Base-by-base conservation (phyloP, 1,140 invertebrate genomes). In the Drosophila parvula region DNA sequence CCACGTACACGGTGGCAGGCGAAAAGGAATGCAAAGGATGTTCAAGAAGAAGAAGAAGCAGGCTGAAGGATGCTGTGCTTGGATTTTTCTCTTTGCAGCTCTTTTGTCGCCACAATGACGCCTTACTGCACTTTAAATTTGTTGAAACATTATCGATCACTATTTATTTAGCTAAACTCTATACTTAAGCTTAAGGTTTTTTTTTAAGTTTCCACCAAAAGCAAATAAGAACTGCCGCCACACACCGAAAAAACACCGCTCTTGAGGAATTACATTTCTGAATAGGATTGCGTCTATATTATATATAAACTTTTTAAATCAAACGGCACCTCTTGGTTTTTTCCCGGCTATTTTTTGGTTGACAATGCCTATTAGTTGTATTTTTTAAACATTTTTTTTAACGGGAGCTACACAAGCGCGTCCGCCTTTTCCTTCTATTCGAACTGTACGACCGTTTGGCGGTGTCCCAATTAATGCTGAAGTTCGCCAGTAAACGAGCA, bases 31-130 rank as follows among this genome's bases (percentile, higher is more conserved):
- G 74, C 74, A 56, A 36, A 75, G 45, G 62, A 51, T 32, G 51
- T 34, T 14, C n/a, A n/a, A n/a, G 44, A 55, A 50, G 74, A 70
- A 51, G 57, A 57, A 57, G 60, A 57, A 51, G 65, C 60, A 70
- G 55, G 60, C 47, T 47, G 51, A 83, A 83, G 77, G 83, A 88
- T 88, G 84, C 84, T 88, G 67, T 34, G 45, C 47, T 47, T 41
- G 48, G 18, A 50, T 12, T 67, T 70, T 47, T 22, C 38, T 50
- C 57, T 71, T 70, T 56, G n/a, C 65, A 47, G 28, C 34, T 8
- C 28, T 16, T 58, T 67, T 32, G 11, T 38, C 22, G 43, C 44
- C 32, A 34, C 12, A 12, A 16, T 12, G 1, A 4, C 16, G n/a
- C 9, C 5, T 27, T n/a, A 16, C n/a, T 32, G n/a, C 34, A 57